Evolutionary conservation across 2,113 vertebrate genomes (phyloP).

Genomic region (Bufo gargarizans): DNA sequence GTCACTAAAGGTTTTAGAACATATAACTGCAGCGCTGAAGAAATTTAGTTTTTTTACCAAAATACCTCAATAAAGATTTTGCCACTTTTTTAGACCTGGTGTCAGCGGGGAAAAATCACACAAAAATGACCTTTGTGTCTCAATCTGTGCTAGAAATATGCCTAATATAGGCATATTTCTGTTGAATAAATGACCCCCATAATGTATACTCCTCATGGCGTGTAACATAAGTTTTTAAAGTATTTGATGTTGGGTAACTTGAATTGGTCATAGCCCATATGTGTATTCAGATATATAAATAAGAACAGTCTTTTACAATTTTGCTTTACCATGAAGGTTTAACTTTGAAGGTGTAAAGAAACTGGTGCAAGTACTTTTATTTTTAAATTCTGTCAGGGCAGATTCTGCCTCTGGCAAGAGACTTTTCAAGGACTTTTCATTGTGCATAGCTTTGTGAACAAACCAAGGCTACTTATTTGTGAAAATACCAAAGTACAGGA

Average conservation of each 20-base stretch:
- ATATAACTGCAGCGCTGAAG: too few relatives aligned
- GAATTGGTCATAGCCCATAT: neutral
- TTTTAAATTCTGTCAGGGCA: slow-evolving; percentile 3
- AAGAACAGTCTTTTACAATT: neutral
- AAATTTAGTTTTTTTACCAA: too few relatives aligned
- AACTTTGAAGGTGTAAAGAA: slow-evolving; percentile 11
- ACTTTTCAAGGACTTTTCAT: slow-evolving; percentile 35
- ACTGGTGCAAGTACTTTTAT: neutral
- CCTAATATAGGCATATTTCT: too few relatives aligned
- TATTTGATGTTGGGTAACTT: too few relatives aligned
- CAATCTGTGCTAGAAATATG: too few relatives aligned
- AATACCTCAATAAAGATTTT: too few relatives aligned
- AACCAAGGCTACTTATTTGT: neutral
- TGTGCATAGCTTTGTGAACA: neutral
- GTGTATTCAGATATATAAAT: neutral
- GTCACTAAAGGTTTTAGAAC: too few relatives aligned
- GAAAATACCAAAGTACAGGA: neutral
- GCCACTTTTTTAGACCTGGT: too few relatives aligned
- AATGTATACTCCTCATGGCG: too few relatives aligned
- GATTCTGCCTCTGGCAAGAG: slow-evolving; percentile 28
- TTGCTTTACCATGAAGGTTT: slow-evolving; percentile 14
- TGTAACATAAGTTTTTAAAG: neutral
- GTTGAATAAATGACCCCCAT: too few relatives aligned
- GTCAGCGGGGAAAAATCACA: too few relatives aligned
- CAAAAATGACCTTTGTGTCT: too few relatives aligned